A percentile compares a stretch with the other conserved stretches of the same genome.
Conservation (phyloP, 2,888 invertebrate species). For the Chorisops tibialis region DNA sequence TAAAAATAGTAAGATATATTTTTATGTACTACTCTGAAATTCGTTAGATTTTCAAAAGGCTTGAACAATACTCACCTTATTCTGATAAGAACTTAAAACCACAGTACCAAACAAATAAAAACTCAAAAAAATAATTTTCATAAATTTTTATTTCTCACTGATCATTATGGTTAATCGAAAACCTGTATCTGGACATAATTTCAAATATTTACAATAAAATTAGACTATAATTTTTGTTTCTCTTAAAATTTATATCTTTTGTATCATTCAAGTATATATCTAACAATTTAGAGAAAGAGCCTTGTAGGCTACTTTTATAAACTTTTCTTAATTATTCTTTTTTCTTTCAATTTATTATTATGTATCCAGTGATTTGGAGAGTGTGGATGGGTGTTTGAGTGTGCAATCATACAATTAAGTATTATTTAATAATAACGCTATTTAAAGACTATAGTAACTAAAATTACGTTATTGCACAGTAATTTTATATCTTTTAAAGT, state of each 20-base stretch:
- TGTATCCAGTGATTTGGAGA: not conserved
- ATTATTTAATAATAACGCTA: not conserved
- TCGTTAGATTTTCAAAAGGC: too few species aligned
- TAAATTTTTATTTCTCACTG: not conserved
- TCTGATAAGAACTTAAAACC: too few species aligned
- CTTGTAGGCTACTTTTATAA: slow-evolving; percentile 15
- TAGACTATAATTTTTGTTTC: slow-evolving; percentile 26
- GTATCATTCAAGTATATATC: not conserved
- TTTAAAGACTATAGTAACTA: not conserved
- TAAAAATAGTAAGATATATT: too few species aligned
- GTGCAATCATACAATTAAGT: not conserved
- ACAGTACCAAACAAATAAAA: too few species aligned
- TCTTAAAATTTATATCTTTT: slow-evolving; percentile 1
- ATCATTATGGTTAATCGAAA: not conserved
- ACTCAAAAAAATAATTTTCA: too few species aligned
- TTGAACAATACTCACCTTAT: too few species aligned
- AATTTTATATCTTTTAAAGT: slow-evolving; percentile 1
- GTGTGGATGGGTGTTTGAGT: not conserved
- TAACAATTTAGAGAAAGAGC: slow-evolving; percentile 17
- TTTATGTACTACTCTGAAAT: too few species aligned
- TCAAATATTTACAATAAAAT: slow-evolving; percentile 32
- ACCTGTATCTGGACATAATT: slow-evolving; percentile 16
- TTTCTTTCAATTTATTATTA: slow-evolving; percentile 11
- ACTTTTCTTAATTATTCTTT: not conserved
- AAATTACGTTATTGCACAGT: slow-evolving; percentile 2